A percentile compares a stretch with the other conserved stretches of the same genome.
These are phyloP conservation scores for Chaenogobius annularis DNA, from an alignment of 2,113 vertebrate species.

Conservation along the genomic window DNA sequence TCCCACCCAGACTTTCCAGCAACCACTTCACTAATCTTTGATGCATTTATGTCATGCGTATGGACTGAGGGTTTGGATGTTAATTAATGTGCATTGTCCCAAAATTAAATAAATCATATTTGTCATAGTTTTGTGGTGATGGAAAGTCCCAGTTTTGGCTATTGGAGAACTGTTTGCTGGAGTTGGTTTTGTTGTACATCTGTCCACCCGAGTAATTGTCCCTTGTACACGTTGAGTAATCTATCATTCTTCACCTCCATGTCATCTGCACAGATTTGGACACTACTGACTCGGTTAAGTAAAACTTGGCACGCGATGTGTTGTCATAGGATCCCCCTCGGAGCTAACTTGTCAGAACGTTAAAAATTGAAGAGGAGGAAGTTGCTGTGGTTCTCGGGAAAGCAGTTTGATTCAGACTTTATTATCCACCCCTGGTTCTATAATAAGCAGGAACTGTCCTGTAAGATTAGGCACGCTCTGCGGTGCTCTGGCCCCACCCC, in stretches of 20 bases:
- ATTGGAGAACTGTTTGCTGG: conserved; percentile 48
- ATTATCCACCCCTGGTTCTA: conserved; percentile 86
- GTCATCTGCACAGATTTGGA: conserved; percentile 68
- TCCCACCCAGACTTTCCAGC: conserved; percentile 78
- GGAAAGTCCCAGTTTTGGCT: conserved; percentile 79
- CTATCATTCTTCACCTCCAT: conserved; percentile 72
- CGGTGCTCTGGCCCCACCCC: conserved; percentile 56
- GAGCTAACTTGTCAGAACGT: conserved; percentile 87
- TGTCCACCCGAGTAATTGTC: conserved; percentile 16
- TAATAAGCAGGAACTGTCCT: conserved; percentile 92
- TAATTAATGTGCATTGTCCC: no score
- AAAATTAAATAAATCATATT: no score
- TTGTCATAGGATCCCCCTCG: conserved; percentile 86
- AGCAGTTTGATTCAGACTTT: conserved; percentile 88
- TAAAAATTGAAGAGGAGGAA: conserved; percentile 89
- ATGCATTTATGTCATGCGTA: no score
- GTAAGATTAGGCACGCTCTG: conserved; percentile 86
- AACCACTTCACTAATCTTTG: conserved; percentile 61
- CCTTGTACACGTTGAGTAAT: background rate
- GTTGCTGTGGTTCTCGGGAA: conserved; percentile 77
- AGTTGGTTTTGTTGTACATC: conserved; percentile 43
- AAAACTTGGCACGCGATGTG: conserved; percentile 88
- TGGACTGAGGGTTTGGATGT: no score
- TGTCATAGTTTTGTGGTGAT: conserved; percentile 61
- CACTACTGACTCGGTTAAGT: conserved; percentile 78